Evolutionary conservation across 2,888 invertebrate species (phyloP).

Genomic region (Atherix ibis): DNA sequence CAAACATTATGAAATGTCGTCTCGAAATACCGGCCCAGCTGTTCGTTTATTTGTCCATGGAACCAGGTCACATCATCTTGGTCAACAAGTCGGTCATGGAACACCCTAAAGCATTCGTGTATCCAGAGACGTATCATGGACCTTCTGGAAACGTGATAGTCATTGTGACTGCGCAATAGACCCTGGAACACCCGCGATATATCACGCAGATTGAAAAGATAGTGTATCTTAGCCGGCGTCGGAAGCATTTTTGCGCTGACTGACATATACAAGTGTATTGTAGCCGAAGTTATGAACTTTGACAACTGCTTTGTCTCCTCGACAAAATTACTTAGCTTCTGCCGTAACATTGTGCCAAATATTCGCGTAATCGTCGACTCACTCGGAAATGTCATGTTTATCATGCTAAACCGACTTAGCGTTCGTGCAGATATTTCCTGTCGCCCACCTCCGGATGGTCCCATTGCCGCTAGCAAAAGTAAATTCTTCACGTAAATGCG

Average conservation of each 20-base stretch:
- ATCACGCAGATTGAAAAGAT: conserved; percentile 75
- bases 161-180: conserved; percentile 57
- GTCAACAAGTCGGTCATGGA: conserved; percentile 67
- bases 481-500: conserved; percentile 63
- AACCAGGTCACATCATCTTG: conserved; percentile 67
- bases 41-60: conserved; percentile 48
- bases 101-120: conserved; percentile 73
- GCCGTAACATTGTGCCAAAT: conserved; percentile 69
- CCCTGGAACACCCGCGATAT: conserved; percentile 79
- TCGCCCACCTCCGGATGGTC: conserved; percentile 75
- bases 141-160: conserved; percentile 55
- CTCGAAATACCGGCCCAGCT: conserved; percentile 66
- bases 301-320: conserved; percentile 59
- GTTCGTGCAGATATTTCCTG: conserved; percentile 64
- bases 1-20: conserved; percentile 65
- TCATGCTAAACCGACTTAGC: conserved; percentile 57
- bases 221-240: conserved; percentile 80
- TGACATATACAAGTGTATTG: conserved; percentile 60
- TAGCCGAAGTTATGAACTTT: conserved; percentile 51
- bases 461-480: conserved; percentile 65
- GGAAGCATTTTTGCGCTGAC: conserved; percentile 62
- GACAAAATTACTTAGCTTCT: conserved; percentile 61
- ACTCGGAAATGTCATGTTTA: conserved; percentile 70
- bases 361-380: conserved; percentile 63
- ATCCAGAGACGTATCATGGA: conserved; percentile 68